A percentile compares a stretch with the other conserved stretches of the same genome.
phyloP scores from a whole-genome alignment of 2,113 vertebrate genomes.

The Heliornis fulica region DNA sequence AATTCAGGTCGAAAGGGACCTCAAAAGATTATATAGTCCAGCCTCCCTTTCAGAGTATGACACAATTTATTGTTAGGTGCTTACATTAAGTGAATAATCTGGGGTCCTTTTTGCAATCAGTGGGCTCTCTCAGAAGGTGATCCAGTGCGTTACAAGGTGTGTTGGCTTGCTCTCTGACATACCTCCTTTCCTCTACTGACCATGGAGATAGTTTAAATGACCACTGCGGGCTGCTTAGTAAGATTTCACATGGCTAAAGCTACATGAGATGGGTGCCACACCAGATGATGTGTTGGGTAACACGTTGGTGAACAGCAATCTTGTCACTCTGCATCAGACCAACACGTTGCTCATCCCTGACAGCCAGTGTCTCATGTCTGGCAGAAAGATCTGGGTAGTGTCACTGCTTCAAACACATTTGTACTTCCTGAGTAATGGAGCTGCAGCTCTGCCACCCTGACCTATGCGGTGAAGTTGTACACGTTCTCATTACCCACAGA shows the following conservation, averaged over 20 bases:
- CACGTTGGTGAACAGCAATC: not conserved
- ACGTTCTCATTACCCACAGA: not conserved
- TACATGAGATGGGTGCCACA: not conserved
- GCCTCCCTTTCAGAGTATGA: not conserved
- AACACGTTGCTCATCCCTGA: not conserved
- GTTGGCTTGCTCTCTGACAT: not conserved
- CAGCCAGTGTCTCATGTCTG: not conserved
- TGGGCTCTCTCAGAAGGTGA: not conserved
- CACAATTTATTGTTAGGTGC: not conserved
- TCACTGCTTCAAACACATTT: not conserved
- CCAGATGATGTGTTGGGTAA: not conserved
- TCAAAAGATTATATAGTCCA: rapidly evolving
- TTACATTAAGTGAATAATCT: not conserved
- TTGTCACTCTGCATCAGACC: not conserved
- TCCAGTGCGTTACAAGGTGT: not conserved
- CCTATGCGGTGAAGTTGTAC: rapidly evolving
- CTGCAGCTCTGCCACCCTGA: not conserved
- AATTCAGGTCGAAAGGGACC: not conserved
- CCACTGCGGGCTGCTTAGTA: not conserved
- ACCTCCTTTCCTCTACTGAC: not conserved
- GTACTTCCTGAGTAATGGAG: not conserved
- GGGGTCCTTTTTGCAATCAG: not conserved
- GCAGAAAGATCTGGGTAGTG: not conserved
- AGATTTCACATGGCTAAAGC: not conserved
- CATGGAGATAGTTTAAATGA: not conserved